Conservation (phyloP, 2,888 invertebrate genomes). For the Isoperla grammatica region DNA sequence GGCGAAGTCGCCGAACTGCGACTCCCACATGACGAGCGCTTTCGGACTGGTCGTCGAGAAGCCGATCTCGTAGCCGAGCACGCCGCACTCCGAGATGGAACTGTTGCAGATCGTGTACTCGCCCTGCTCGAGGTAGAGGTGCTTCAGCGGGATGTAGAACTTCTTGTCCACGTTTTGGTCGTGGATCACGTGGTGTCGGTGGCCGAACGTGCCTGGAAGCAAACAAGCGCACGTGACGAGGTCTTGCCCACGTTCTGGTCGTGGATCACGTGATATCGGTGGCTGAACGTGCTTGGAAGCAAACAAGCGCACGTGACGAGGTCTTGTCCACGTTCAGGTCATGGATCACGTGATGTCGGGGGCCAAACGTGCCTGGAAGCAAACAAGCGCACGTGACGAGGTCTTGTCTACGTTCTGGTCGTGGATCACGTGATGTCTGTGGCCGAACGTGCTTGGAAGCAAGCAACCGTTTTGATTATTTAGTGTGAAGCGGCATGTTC, state of each 20-base stretch:
- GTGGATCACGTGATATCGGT: slow-evolving; percentile 74
- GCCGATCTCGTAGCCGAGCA: slow-evolving; percentile 73
- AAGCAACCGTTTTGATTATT: too few relatives aligned
- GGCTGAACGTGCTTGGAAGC: slow-evolving; percentile 61
- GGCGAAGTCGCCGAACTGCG: slow-evolving; percentile 81
- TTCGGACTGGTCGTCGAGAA: slow-evolving; percentile 73
- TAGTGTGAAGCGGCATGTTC: too few relatives aligned
- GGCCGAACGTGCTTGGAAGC: too few relatives aligned
- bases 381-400: too few relatives aligned
- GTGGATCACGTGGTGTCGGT: slow-evolving; percentile 74
- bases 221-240: too few relatives aligned
- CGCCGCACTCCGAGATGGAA: slow-evolving; percentile 68
- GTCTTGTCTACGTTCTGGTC: slow-evolving; percentile 70
- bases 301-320: too few relatives aligned
- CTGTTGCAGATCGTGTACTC: slow-evolving; percentile 75
- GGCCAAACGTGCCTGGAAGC: too few relatives aligned
- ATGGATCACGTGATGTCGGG: slow-evolving; percentile 67
- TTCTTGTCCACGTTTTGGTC: slow-evolving; percentile 70
- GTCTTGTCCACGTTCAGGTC: slow-evolving; percentile 71
- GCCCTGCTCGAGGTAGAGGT: slow-evolving; percentile 66
- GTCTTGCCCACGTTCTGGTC: slow-evolving; percentile 70
- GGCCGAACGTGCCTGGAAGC: slow-evolving; percentile 61
- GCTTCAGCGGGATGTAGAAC: slow-evolving; percentile 58
- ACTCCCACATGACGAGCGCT: slow-evolving; percentile 72
- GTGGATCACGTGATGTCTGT: slow-evolving; percentile 67